Evolutionary conservation across 1,140 invertebrate species (phyloP), one percentile per base, ranked within the genome.

Genomic region (Nilaparvata lugens): DNA sequence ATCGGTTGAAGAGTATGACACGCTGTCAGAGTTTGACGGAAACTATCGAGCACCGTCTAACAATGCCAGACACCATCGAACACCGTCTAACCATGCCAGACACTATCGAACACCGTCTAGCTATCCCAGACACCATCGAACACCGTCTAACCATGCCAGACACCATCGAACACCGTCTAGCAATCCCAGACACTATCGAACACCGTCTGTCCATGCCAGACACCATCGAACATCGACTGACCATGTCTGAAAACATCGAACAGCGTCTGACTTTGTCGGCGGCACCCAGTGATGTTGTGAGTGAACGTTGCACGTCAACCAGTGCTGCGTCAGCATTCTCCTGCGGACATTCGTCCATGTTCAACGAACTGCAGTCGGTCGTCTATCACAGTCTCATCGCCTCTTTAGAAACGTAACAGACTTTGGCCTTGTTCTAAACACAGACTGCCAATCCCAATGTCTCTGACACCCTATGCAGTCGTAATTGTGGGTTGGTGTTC

Each of bases 331-430:
- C 62, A 21, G 23, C 69, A 18, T 78, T 73, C 56, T 78, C 77
- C 43, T 81, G 83, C 66, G 84, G 83, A 42, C 84, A 85, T 64
- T 76, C 83, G 58, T 83, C 84, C 38, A 83, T 86, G 66, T 78
- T 82, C 74, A 81, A 83, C 68, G 84, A 85, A 64, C 79, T 86
- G 57, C 83, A 84, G 68, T 83, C 82, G 45, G 79, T 78, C 56
- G 79, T 81, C 54, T 85, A 85, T 70, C 84, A 85, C 69, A 84
- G 81, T 71, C 74, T 86, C 53, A 83, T 86, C 25, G 81, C 84
- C 3, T 85, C 83, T 4, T 70, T 86, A 64, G 84, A 86, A 68
- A 84, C 83, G 71, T 86, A 80, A 73, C 74, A 67, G 31, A 11
- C 31, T 35, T 35, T 38, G 21, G 19, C 54, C 19, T 52, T 23